Evolutionary conservation across 1,140 invertebrate genomes (phyloP).

Genomic region (Drosophila azteca): DNA sequence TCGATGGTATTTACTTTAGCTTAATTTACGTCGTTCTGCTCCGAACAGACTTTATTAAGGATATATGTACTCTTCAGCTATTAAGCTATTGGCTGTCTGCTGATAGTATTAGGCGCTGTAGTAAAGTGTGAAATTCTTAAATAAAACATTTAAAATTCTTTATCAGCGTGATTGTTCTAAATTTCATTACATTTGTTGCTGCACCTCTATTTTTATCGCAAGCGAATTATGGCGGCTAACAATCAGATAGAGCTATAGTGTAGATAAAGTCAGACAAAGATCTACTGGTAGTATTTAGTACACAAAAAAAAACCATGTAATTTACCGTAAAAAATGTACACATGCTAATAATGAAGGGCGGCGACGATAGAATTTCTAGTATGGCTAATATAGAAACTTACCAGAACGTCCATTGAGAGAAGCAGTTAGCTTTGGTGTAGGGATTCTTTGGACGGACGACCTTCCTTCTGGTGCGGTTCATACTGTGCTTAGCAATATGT

Average conservation of each 20-base stretch:
- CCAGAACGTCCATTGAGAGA: constrained; percentile 81
- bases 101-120: too few species aligned
- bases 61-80: too few species aligned
- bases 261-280: too few species aligned
- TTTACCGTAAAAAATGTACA: constrained; percentile 52
- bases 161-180: constrained; percentile 15
- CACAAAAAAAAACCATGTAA: neutral
- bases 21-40: too few species aligned
- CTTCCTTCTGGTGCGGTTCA: constrained; percentile 80
- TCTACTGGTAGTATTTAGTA: constrained; percentile 1
- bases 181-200: constrained; percentile 26
- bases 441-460: constrained; percentile 76
- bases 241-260: constrained; percentile 30
- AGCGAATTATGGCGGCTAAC: constrained; percentile 19
- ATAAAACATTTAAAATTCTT: neutral
- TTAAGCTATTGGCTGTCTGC: too few species aligned
- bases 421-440: constrained; percentile 64
- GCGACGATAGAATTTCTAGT: neutral
- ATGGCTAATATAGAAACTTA: constrained; percentile 40
- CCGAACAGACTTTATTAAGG: too few species aligned
- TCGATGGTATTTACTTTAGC: too few species aligned
- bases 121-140: constrained; percentile 13
- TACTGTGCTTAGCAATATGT: constrained; percentile 19
- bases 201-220: neutral
- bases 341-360: constrained; percentile 30